Evolutionary conservation across 2,888 invertebrate genomes (phyloP), one percentile per base, ranked within the genome.

Genomic region (Nesidiocoris tenuis): DNA sequence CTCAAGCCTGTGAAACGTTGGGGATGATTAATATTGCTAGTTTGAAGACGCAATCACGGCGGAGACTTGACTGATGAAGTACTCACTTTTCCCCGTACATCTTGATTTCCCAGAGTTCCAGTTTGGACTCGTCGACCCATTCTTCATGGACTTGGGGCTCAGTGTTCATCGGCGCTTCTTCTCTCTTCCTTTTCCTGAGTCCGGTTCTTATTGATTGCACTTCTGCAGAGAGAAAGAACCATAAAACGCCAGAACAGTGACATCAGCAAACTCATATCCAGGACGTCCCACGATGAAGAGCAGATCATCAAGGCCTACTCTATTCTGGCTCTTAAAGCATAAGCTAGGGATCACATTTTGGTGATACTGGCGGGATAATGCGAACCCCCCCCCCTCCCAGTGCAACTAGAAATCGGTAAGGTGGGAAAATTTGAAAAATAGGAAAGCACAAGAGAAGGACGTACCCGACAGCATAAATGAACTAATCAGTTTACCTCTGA

Each of bases 101-200:
- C 81, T 94, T 94, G 77, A 98, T 96, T 85, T 98, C 97, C 97
- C 97, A 98, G 56, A 98, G 84, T 82, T 98, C 97, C 61, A 98
- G 85, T 83, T 94, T 93, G 80, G 96, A 96, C 84, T 98, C 98
- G 80, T 96, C 95, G 0, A 96, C 92, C 98, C 98, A 98, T 82
- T 94, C 93, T 84, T 98, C 97, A 0, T 91, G 89, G 12, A 97
- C 94, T 86, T 95, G 94, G 0, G 98, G 97, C 83, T 96, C 96
- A 5, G 94, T 95, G 82, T 93, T 94, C 83, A 95, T 94, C 0
- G 96, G 96, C 2, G 95, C 93, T 85, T 98, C 97, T 0, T 95
- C 94, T 64, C 96, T 87, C 83, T 96, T 95, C 74, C 98, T 86
- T 84, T 97, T 96, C 67, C 98, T 87, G 77, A 98, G 85, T 16